Conservation (phyloP, 2,888 invertebrate species). For the Netelia virgata region DNA sequence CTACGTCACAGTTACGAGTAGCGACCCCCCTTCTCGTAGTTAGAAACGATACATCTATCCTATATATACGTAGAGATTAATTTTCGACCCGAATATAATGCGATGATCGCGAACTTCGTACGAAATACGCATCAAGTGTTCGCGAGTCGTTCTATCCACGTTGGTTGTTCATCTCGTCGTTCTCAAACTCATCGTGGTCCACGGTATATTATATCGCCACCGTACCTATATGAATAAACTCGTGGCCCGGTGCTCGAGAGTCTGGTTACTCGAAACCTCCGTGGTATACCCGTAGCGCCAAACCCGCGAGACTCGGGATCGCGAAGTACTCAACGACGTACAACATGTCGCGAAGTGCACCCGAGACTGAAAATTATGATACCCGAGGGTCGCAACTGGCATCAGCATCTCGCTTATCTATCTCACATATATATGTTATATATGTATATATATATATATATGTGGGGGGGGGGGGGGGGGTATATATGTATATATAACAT, state of each 20-base stretch:
- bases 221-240: constrained; percentile 41
- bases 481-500: background rate
- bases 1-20: background rate
- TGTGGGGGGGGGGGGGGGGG: no score
- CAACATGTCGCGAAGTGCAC: constrained; percentile 39
- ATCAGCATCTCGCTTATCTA: constrained; percentile 44
- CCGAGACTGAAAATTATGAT: constrained; percentile 64
- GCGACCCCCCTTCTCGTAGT: no score
- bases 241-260: constrained; percentile 40
- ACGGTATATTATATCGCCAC: constrained; percentile 37
- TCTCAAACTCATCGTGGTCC: constrained; percentile 51
- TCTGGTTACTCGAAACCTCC: constrained; percentile 46
- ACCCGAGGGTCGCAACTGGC: constrained; percentile 47
- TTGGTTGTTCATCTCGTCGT: constrained; percentile 43
- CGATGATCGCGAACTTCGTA: constrained; percentile 29
- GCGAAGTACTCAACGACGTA: constrained; percentile 35
- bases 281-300: background rate
- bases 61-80: background rate
- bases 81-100: constrained; percentile 39
- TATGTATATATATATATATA: constrained; percentile 5
- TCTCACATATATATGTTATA: background rate
- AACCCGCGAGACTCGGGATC: constrained; percentile 3
- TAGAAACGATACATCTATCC: no score
- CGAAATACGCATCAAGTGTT: constrained; percentile 48
- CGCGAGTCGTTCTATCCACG: background rate